Evolutionary conservation across 2,113 vertebrate genomes (phyloP), one percentile per base, ranked within the genome.

Genomic region (Artemisiospiza belli): DNA sequence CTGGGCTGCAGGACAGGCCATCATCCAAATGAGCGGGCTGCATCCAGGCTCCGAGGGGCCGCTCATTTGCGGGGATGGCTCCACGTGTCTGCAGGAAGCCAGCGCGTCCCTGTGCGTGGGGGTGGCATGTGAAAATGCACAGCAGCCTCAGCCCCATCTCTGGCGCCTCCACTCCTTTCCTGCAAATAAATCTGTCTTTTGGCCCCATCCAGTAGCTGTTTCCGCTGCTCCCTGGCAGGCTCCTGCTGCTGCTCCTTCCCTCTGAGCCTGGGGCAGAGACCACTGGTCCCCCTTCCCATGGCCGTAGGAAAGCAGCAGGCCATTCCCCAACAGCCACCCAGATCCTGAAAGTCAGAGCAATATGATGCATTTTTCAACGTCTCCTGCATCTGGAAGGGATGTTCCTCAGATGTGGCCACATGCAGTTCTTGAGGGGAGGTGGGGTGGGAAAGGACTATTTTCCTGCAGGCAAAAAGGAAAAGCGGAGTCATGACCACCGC

Each of bases 41-140:
- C 1, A 3, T 59, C 62, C 15, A 3, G 64, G 39, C 52, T 81
- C 37, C 0, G 0, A 64, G 43, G 57, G 62, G 58, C 63, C 0
- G 1, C 67, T 88, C 22, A 10, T 46, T 33, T 2, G 1, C 1
- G 1, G 43, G 47, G 41, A 18, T 57, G 58, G 66, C 58, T 62
- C 44, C 41, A 0, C 8, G 27, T 5, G 28, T 57, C 84, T 83
- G 63, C 59, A 25, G 82, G 87, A 85, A 80, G 17, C 37, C 85
- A 43, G 41, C 0, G 0, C 0, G 0, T 68, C 62, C 88, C 75
- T 1, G 1, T 0, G 0, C 12, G 31, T 2, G n/a, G 62, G 66
- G 20, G 63, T 2, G 5, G 46, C 9, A n/a, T n/a, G 37, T 83
- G 63, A 33, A 44, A 67, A 74, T 3, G 30, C 22, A 5, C 31